Percentiles rank a stretch among this genome's conserved stretches.
Evolutionary conservation across 2,113 vertebrate genomes (phyloP).

Genomic region (Trinectes maculatus): DNA sequence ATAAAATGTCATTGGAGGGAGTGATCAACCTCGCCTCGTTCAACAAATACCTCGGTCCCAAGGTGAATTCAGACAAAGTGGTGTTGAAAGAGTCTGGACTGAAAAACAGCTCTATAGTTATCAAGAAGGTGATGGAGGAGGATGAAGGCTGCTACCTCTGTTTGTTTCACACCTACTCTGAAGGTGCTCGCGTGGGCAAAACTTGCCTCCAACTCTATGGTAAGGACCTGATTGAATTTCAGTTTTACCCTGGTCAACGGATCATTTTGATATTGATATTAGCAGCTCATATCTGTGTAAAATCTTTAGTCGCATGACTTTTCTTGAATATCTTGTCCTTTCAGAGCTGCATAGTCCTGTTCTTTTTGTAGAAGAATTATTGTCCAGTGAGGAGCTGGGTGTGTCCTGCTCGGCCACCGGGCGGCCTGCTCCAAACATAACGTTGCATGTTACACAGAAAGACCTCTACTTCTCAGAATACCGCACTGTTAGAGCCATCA

Average conservation of each 20-base stretch:
- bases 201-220: slow-evolving; percentile 55
- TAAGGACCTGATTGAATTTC: slow-evolving; percentile 11
- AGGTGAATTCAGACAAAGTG: slow-evolving; percentile 34
- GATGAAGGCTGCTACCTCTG: slow-evolving; percentile 59
- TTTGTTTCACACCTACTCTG: slow-evolving; percentile 47
- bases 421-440: slow-evolving; percentile 50
- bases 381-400: not conserved
- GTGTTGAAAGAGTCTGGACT: not conserved
- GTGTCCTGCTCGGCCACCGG: slow-evolving; percentile 63
- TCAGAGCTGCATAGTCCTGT: slow-evolving; percentile 57
- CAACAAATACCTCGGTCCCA: not conserved
- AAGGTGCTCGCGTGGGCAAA: not conserved
- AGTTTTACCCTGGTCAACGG: not conserved
- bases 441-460: not conserved
- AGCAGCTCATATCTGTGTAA: too few relatives aligned
- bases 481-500: not conserved
- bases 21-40: not conserved
- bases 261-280: too few relatives aligned
- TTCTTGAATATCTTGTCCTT: not conserved
- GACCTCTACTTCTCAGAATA: not conserved
- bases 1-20: not conserved
- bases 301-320: not conserved
- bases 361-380: slow-evolving; percentile 12
- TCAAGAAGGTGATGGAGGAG: slow-evolving; percentile 27
- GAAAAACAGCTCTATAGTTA: slow-evolving; percentile 34